Conservation (phyloP, 2,113 vertebrate genomes). For the Aramus guarauna region DNA sequence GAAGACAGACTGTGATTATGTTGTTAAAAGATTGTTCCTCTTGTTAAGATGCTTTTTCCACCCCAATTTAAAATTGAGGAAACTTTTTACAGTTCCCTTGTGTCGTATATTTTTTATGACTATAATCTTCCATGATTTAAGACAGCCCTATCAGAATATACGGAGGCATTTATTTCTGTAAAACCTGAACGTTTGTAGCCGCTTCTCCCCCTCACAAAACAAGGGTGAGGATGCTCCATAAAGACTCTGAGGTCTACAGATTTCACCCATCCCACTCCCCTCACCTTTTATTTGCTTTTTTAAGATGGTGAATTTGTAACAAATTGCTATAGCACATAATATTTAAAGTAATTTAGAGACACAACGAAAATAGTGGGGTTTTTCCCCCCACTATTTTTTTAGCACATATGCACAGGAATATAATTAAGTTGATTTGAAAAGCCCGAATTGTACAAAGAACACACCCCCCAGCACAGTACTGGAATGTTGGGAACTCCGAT, state of each 20-base stretch:
- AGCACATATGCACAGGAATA: neutral
- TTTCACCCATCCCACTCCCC: no score
- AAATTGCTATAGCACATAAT: neutral
- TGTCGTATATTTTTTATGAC: neutral
- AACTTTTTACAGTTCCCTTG: neutral
- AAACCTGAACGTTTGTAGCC: neutral
- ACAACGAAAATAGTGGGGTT: neutral
- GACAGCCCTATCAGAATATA: neutral
- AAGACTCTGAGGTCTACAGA: neutral
- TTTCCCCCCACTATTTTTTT: neutral
- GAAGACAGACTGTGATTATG: neutral
- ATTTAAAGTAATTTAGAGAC: neutral
- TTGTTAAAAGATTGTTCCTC: neutral
- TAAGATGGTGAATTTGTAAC: neutral
- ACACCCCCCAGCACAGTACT: neutral
- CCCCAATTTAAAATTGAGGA: neutral
- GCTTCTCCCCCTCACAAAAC: neutral
- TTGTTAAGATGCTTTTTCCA: neutral
- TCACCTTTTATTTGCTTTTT: neutral
- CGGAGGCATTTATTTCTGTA: neutral
- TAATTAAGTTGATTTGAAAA: neutral
- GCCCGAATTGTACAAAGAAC: neutral
- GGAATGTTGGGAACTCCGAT: neutral
- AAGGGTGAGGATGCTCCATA: neutral
- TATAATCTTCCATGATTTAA: neutral